Conservation (phyloP, 2,888 invertebrate species). For the Brenthis daphne region DNA sequence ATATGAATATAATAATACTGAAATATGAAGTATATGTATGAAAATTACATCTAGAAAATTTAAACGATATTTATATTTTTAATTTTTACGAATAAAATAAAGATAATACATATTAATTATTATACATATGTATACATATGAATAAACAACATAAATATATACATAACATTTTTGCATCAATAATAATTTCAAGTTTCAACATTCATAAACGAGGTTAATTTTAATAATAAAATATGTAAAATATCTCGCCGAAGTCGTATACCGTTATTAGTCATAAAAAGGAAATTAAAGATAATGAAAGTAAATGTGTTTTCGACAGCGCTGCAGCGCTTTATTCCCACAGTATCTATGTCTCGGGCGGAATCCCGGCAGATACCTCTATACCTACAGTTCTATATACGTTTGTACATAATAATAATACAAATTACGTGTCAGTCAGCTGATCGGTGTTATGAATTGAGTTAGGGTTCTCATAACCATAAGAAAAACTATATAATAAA, state of each 20-base stretch:
- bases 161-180: not conserved
- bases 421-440: conserved; percentile 71
- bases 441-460: conserved; percentile 51
- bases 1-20: too few species aligned
- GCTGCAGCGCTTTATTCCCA: conserved; percentile 36
- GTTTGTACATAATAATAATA: conserved; percentile 58
- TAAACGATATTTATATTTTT: too few species aligned
- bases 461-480: conserved; percentile 24
- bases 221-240: conserved; percentile 1
- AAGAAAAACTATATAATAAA: not conserved
- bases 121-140: too few species aligned
- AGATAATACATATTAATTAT: too few species aligned
- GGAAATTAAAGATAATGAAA: conserved; percentile 33
- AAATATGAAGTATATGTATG: too few species aligned
- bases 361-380: conserved; percentile 57
- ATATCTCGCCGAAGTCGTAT: not conserved
- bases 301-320: conserved; percentile 34
- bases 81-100: too few species aligned
- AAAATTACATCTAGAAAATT: too few species aligned
- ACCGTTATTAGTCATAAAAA: conserved; percentile 21
- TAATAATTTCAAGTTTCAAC: conserved; percentile 5
- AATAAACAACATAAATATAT: not conserved
- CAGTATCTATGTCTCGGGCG: conserved; percentile 61
- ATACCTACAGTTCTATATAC: conserved; percentile 47
- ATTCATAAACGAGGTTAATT: conserved; percentile 3